A percentile compares a stretch with the other conserved stretches of the same genome.
Conservation (phyloP, 1,140 invertebrate genomes). For the Sitobion miscanthi region DNA sequence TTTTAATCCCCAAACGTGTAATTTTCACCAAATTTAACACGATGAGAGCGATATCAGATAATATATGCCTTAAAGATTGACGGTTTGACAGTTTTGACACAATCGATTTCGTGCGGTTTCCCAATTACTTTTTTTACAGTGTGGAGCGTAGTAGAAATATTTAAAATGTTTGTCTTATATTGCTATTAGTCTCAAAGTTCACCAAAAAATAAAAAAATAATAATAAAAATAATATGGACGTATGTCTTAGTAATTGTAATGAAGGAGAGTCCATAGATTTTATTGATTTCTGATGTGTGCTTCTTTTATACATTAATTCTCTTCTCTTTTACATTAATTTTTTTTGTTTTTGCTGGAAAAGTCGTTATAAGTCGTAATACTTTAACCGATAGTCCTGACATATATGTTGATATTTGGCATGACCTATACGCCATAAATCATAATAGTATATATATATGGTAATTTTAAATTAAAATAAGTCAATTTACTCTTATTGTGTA, state of each 20-base stretch:
- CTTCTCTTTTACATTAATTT: not conserved
- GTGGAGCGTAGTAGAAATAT: not conserved
- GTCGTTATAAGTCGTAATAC: not conserved
- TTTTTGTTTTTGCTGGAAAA: not conserved
- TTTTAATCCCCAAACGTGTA: not conserved
- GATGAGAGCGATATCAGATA: not conserved
- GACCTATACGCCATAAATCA: not conserved
- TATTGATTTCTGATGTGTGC: not conserved
- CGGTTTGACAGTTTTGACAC: not conserved
- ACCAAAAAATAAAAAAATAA: not conserved
- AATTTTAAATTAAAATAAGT: not conserved
- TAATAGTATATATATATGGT: not conserved
- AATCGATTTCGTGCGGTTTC: not conserved
- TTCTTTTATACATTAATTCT: not conserved
- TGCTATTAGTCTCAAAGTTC: not conserved
- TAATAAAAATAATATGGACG: not conserved
- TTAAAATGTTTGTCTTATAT: not conserved
- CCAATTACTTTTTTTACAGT: not conserved
- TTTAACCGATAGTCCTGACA: not conserved
- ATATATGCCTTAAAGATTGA: not conserved
- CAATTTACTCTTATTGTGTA: not conserved
- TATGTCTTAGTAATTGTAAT: not conserved
- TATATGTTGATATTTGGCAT: not conserved
- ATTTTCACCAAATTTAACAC: not conserved
- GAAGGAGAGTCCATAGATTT: not conserved